Evolutionary conservation across 2,888 invertebrate species (phyloP).

Genomic region (Congeria kusceri): DNA sequence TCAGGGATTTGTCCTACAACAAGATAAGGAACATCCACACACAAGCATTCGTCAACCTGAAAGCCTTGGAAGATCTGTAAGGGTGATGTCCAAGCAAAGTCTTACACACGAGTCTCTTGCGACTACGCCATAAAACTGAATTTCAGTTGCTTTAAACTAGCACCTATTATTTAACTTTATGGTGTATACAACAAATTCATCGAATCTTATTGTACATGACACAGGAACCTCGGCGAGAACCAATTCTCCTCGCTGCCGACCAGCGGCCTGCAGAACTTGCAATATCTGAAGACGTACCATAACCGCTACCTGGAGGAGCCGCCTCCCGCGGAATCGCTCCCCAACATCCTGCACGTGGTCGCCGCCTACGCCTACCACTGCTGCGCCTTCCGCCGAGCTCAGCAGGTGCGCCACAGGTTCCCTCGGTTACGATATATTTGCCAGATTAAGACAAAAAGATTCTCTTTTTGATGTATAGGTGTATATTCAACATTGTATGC

Average conservation of each 20-base stretch:
- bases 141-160: too few relatives aligned
- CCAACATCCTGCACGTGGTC: slow-evolving; percentile 93
- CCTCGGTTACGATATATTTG: too few relatives aligned
- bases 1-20: slow-evolving; percentile 95
- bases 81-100: slow-evolving; percentile 85
- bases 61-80: slow-evolving; percentile 94
- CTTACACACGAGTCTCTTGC: too few relatives aligned
- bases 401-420: too few relatives aligned
- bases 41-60: slow-evolving; percentile 92
- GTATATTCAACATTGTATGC: too few relatives aligned
- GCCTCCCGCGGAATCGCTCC: slow-evolving; percentile 94
- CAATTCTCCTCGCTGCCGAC: slow-evolving; percentile 93
- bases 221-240: slow-evolving; percentile 96
- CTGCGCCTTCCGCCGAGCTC: slow-evolving; percentile 88
- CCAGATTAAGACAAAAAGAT: too few relatives aligned
- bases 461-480: too few relatives aligned
- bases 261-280: slow-evolving; percentile 91
- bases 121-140: too few relatives aligned
- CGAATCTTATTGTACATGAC: too few relatives aligned
- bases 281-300: slow-evolving; percentile 96
- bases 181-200: too few relatives aligned
- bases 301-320: slow-evolving; percentile 95
- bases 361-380: slow-evolving; percentile 98
- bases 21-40: slow-evolving; percentile 93
- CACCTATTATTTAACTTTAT: too few relatives aligned